phyloP scores from a whole-genome alignment of 1,140 invertebrate species.

The Medauroidea extradentata region DNA sequence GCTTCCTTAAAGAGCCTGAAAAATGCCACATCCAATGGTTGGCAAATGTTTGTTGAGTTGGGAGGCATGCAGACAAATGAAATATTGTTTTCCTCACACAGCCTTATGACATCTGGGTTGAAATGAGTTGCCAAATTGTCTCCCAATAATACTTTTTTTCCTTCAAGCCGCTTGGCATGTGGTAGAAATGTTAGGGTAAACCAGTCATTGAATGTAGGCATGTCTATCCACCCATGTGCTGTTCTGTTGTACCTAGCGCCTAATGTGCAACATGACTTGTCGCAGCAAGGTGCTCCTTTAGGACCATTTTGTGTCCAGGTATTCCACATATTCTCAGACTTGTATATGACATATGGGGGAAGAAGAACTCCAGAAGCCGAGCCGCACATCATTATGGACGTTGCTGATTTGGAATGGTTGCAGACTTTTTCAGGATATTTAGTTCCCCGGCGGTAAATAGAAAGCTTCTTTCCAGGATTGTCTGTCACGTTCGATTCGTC shows the following conservation, averaged over 20 bases:
- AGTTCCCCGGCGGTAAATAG: conserved; percentile 27
- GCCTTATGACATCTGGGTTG: background rate
- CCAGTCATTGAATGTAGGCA: conserved; percentile 31
- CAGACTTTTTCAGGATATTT: conserved; percentile 37
- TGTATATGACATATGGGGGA: conserved; percentile 34
- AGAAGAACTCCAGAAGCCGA: conserved; percentile 27
- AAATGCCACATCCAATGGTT: conserved; percentile 40
- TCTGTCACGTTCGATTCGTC: conserved; percentile 38
- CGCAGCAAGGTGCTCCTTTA: conserved; percentile 20
- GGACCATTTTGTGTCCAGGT: conserved; percentile 34
- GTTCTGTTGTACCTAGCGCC: conserved; percentile 24
- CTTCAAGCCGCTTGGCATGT: conserved; percentile 24
- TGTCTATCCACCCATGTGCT: conserved; percentile 34
- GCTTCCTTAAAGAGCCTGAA: conserved; percentile 36
- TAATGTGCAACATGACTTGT: conserved; percentile 17
- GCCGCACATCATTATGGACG: conserved; percentile 34
- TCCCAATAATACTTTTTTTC: conserved; percentile 30
- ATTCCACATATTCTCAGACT: conserved; percentile 30
- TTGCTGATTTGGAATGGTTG: conserved; percentile 29
- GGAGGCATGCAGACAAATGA: conserved; percentile 37
- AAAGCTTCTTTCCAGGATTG: conserved; percentile 28
- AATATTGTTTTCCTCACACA: conserved; percentile 33
- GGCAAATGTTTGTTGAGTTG: conserved; percentile 37
- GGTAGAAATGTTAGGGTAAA: conserved; percentile 25
- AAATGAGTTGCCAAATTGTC: too few relatives aligned